phyloP scores from a whole-genome alignment of 2,797 vertebrate genomes.

The Echeneis naucrates region DNA sequence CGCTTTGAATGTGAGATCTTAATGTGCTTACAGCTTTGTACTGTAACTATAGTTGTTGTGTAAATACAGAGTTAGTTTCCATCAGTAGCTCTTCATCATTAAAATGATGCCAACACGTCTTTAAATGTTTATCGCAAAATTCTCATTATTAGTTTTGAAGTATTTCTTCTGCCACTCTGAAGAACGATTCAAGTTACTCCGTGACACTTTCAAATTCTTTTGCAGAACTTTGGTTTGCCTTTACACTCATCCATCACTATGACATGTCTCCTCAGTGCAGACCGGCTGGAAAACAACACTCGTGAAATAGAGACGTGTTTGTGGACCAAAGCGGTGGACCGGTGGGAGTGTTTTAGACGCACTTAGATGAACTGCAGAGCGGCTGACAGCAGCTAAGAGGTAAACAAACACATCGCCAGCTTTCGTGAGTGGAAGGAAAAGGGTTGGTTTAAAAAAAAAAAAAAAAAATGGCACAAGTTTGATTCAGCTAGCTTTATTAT shows the following conservation, averaged over 20 bases:
- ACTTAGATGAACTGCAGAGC: conserved; percentile 3
- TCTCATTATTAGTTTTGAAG: neutral
- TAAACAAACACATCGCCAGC: conserved; percentile 9
- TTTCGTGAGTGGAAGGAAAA: neutral
- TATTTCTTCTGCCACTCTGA: neutral
- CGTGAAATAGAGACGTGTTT: conserved; percentile 5
- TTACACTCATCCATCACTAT: conserved; percentile 14
- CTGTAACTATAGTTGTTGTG: too few species aligned
- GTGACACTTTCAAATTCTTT: conserved; percentile 4
- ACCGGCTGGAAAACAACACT: conserved; percentile 5
- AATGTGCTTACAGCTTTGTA: too few species aligned
- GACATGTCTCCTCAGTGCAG: conserved; percentile 24
- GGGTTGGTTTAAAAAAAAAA: neutral
- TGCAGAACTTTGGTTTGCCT: conserved; percentile 5
- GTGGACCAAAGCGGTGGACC: conserved; percentile 19
- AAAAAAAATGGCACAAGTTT: conserved; percentile 3
- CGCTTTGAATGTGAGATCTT: too few species aligned
- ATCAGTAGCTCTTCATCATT: too few species aligned
- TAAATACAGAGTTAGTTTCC: too few species aligned
- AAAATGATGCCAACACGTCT: neutral
- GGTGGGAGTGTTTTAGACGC: neutral
- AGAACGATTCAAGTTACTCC: neutral
- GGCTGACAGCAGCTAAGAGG: neutral
- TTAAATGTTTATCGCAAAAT: neutral
- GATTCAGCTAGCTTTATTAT: conserved; percentile 77